Conservation (phyloP, 2,113 vertebrate species). For the Cyphomyrus plagiostoma region DNA sequence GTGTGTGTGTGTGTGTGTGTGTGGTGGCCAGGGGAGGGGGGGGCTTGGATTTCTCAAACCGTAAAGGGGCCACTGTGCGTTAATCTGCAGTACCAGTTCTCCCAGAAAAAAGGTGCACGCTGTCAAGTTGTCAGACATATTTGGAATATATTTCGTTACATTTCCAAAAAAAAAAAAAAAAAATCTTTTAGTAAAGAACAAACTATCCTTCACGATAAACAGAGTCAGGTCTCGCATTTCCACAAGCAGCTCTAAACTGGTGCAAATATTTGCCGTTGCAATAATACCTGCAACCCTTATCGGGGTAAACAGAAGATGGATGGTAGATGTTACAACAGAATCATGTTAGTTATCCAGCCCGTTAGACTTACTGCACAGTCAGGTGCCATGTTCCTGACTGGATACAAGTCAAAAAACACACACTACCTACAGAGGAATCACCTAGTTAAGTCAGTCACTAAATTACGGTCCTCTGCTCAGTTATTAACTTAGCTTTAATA, state of each 20-base stretch:
- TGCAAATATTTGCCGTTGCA: conserved; percentile 1
- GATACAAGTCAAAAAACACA: neutral
- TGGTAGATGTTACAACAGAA: neutral
- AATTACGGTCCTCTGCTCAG: neutral
- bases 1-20: no score
- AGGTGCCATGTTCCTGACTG: neutral
- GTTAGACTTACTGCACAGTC: neutral
- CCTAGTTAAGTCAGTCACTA: neutral
- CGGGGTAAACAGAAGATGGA: neutral
- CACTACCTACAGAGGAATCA: neutral
- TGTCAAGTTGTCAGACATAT: neutral
- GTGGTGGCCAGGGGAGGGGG: neutral
- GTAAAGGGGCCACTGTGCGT: conserved; percentile 21
- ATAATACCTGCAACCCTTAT: neutral
- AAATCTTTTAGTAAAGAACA: conserved; percentile 21
- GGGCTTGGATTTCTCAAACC: conserved; percentile 5
- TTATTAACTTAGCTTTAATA: neutral
- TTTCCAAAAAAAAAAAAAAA: conserved; percentile 24
- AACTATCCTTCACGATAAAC: neutral
- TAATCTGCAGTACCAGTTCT: conserved; percentile 26
- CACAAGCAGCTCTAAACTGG: neutral
- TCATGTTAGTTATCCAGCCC: neutral
- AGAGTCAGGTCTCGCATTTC: neutral
- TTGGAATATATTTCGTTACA: conserved; percentile 27
- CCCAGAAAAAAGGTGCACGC: conserved; percentile 11